Evolutionary conservation across 2,797 vertebrate genomes (phyloP).

Genomic region (Trachurus trachurus): DNA sequence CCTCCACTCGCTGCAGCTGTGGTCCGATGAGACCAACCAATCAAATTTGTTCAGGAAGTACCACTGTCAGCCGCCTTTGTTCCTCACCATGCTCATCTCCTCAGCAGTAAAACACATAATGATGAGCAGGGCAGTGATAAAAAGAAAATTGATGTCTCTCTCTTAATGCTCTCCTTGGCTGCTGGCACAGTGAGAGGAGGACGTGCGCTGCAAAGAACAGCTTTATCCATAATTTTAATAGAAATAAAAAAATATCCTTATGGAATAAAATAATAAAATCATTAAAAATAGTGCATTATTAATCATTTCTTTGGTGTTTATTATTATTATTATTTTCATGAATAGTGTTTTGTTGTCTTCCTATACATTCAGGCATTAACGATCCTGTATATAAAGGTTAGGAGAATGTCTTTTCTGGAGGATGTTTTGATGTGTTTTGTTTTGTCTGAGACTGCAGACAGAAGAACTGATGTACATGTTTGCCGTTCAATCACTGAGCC

Average conservation of each 20-base stretch:
- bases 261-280: background rate
- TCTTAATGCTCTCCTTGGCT: constrained; percentile 39
- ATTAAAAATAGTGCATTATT: background rate
- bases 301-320: background rate
- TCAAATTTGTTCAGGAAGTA: constrained; percentile 75
- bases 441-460: background rate
- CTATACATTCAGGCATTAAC: background rate
- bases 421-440: background rate
- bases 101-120: constrained; percentile 73
- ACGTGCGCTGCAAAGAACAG: constrained; percentile 11
- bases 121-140: constrained; percentile 75
- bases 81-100: constrained; percentile 59
- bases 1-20: constrained; percentile 71
- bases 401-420: too few relatives aligned
- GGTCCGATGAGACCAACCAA: constrained; percentile 76
- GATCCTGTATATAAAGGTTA: too few relatives aligned
- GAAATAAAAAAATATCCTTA: background rate
- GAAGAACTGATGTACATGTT: constrained; percentile 3
- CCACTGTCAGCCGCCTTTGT: constrained; percentile 74
- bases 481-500: constrained; percentile 1
- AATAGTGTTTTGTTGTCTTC: background rate
- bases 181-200: constrained; percentile 26
- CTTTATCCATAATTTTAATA: constrained; percentile 23
- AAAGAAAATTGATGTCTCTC: constrained; percentile 75
- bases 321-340: background rate